Conservation (phyloP, 2,888 invertebrate species). For the Sphaerophoria taeniata region DNA sequence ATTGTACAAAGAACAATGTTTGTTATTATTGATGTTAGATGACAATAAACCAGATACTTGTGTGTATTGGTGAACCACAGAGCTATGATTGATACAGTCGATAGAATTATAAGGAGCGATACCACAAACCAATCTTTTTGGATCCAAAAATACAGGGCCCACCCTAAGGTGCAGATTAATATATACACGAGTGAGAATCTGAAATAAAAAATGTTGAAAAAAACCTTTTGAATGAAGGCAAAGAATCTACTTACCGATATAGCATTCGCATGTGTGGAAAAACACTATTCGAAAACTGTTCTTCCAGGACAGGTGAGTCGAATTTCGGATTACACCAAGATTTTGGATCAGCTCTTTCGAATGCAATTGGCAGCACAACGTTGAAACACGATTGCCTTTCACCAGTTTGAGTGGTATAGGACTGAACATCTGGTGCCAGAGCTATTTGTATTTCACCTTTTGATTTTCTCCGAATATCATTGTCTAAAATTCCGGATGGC, state of each 20-base stretch:
- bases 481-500: conserved; percentile 82
- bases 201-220: conserved; percentile 83
- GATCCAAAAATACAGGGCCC: conserved; percentile 93
- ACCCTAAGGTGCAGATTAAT: conserved; percentile 91
- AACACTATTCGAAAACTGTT: conserved; percentile 94
- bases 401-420: conserved; percentile 90
- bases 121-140: conserved; percentile 67
- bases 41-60: conserved; percentile 87
- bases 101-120: conserved; percentile 87
- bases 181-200: conserved; percentile 95
- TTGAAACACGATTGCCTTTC: conserved; percentile 92
- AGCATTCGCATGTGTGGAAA: conserved; percentile 94
- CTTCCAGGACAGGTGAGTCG: conserved; percentile 96
- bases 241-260: conserved; percentile 88
- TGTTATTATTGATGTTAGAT: conserved; percentile 88
- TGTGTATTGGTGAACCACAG: conserved; percentile 89
- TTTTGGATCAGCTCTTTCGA: conserved; percentile 93
- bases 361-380: conserved; percentile 92
- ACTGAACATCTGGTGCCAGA: conserved; percentile 88
- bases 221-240: neutral
- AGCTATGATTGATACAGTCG: conserved; percentile 86
- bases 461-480: conserved; percentile 82
- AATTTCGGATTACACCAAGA: conserved; percentile 98
- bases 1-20: conserved; percentile 88
- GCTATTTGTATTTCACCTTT: conserved; percentile 85